phyloP scores from a whole-genome alignment of 2,113 vertebrate genomes.

The Empidonax alnorum region DNA sequence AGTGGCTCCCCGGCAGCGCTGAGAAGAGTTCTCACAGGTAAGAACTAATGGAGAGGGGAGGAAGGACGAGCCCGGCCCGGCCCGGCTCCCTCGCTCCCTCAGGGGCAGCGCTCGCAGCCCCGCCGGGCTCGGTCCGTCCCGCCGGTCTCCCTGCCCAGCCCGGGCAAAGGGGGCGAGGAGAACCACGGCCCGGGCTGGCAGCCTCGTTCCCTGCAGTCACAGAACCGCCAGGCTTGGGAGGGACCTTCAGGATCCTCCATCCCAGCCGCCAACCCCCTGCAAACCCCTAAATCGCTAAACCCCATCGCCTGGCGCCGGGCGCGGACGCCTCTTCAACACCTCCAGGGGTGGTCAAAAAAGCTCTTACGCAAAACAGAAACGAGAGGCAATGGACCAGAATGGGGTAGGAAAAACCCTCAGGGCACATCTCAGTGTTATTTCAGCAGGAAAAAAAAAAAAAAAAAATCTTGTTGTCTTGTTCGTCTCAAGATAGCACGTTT shows the following conservation, averaged over 20 bases:
- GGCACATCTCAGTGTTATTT: background rate
- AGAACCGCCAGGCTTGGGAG: background rate
- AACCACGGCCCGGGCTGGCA: no score
- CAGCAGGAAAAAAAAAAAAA: background rate
- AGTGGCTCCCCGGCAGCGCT: background rate
- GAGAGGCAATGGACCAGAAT: background rate
- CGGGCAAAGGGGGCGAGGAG: background rate
- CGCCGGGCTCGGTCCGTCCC: background rate
- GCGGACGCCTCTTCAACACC: no score
- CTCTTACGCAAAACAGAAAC: background rate
- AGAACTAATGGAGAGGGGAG: no score
- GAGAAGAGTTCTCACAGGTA: background rate
- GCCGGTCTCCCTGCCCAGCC: no score
- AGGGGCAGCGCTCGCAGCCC: no score
- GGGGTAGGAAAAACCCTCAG: background rate
- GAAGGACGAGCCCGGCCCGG: no score
- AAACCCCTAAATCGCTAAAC: background rate
- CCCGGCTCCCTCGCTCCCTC: no score
- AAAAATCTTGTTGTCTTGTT: background rate
- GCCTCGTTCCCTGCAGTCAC: accelerated
- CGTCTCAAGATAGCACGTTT: background rate
- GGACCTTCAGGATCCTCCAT: no score
- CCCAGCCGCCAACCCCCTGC: background rate
- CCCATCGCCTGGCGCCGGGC: background rate
- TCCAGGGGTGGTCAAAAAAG: background rate